Evolutionary conservation across 2,113 vertebrate species (phyloP), one percentile per base, ranked within the genome.

Genomic region (Phasianus colchicus): DNA sequence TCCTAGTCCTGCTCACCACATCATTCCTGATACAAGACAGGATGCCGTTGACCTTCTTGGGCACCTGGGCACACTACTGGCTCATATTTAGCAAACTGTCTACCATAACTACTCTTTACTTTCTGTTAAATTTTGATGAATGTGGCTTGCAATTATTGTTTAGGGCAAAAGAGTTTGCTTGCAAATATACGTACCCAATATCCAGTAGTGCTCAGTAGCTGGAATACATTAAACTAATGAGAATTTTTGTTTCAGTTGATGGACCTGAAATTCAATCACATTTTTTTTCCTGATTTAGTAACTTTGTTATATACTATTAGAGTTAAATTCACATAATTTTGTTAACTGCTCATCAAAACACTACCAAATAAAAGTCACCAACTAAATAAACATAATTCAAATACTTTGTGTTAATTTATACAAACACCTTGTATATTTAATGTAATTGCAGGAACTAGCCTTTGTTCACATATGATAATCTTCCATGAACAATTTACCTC

Each of bases 171-270:
- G 32, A 38, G 69, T 63, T 71, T 45, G 42, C 15, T 67, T 75
- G 57, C 25, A 30, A 86, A 86, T 83, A 24, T 13, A 38, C 11
- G 13, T 25, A 57, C 17, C 17, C 54, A 15, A 22, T 66, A 21
- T 43, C 70, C 73, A 65, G 47, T 38, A 55, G 16, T 34, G 73
- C 5, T 83, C 18, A 6, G 38, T 57, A 81, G 16, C 71, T 90
- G 29, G 86, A 92, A 74, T 81, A 7, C 52, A 34, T 71, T 75
- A 30, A 94, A 77, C 11, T 30, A 47, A 36, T 54, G 58, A 1
- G 24, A 84, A 92, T 94, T 92, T 86, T 40, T 73, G 19, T 86
- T 83, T 83, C 24, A 45, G 22, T 54, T 86, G 40, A 83, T 8
- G 8, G 21, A 73, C 66, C 4, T 81, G 50, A 60, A 92, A 89